These are phyloP conservation scores for Eupleurogrammus muticus DNA, from an alignment of 2,797 vertebrate species.

Conservation along the genomic window DNA sequence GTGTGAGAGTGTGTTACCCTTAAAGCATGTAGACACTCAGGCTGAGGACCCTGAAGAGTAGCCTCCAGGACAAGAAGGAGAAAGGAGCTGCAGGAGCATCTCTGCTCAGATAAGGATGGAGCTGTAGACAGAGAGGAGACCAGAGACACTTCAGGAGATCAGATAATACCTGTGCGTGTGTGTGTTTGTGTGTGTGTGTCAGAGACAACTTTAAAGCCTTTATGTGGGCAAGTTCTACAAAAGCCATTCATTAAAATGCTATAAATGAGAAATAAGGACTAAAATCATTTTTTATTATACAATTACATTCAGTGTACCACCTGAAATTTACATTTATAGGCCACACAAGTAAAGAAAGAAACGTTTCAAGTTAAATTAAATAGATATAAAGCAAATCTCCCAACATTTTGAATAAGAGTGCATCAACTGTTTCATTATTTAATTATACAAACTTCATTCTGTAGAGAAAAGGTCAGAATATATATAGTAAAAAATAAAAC, in stretches of 20 bases:
- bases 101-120: constrained; percentile 76
- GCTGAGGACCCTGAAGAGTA: constrained; percentile 16
- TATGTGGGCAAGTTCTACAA: neutral
- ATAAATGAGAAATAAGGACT: too few species aligned
- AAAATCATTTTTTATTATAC: too few species aligned
- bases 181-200: constrained; percentile 43
- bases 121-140: constrained; percentile 86
- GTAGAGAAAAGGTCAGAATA: neutral
- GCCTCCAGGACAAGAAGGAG: constrained; percentile 8
- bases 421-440: too few species aligned
- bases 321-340: too few species aligned
- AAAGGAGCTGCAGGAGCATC: constrained; percentile 51
- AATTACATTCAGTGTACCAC: too few species aligned
- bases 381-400: too few species aligned
- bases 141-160: constrained; percentile 78
- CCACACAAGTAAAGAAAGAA: neutral
- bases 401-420: neutral
- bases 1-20: neutral
- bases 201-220: too few species aligned
- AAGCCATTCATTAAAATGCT: neutral
- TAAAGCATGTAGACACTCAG: neutral
- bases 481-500: neutral
- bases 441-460: neutral
- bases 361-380: too few species aligned
- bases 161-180: constrained; percentile 49